Evolutionary conservation across 2,797 vertebrate genomes (phyloP).

Genomic region (Lutjanus argentimaculatus): DNA sequence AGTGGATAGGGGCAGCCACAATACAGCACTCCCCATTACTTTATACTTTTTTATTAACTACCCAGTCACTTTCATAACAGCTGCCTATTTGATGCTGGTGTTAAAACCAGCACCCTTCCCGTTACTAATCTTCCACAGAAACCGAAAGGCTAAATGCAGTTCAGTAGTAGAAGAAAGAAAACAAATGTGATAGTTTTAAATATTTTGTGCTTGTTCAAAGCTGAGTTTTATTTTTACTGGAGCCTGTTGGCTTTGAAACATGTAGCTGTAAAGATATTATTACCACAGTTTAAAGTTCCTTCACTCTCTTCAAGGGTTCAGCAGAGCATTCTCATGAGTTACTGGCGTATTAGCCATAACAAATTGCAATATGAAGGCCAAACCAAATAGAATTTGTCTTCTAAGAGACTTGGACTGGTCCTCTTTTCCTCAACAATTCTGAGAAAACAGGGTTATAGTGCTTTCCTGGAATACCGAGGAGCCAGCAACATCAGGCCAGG

Average conservation of each 20-base stretch:
- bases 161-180: conserved; percentile 52
- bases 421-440: conserved; percentile 69
- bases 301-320: conserved; percentile 63
- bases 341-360: conserved; percentile 75
- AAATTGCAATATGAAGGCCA: conserved; percentile 76
- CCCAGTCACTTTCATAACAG: conserved; percentile 36
- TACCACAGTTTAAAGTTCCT: conserved; percentile 62
- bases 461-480: conserved; percentile 76
- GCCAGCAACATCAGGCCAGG: conserved; percentile 59
- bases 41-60: conserved; percentile 27
- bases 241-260: conserved; percentile 63
- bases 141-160: conserved; percentile 53
- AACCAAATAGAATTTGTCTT: conserved; percentile 74
- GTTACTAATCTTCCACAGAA: conserved; percentile 42
- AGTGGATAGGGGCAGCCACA: background rate
- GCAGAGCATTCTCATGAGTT: conserved; percentile 68
- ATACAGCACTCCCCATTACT: conserved; percentile 18
- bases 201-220: conserved; percentile 52
- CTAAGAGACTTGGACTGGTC: conserved; percentile 64
- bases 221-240: conserved; percentile 60
- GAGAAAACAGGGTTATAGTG: conserved; percentile 72
- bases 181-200: conserved; percentile 47
- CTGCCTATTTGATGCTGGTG: conserved; percentile 30
- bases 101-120: conserved; percentile 37
- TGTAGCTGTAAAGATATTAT: conserved; percentile 65